Conservation (phyloP, 1,140 invertebrate genomes). For the Euborellia annulipes region DNA sequence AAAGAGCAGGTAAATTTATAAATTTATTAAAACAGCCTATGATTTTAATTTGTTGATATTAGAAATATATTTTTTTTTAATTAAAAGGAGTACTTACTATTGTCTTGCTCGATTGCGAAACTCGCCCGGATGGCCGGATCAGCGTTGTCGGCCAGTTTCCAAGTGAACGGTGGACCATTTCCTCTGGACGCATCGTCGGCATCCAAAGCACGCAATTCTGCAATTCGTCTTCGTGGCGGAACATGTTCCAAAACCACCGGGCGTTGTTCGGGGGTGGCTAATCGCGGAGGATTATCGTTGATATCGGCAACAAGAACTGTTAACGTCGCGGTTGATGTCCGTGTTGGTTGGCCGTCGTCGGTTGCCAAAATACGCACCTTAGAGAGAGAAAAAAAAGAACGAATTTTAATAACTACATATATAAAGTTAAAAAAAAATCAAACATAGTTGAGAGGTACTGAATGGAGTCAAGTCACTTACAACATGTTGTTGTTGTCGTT, state of each 20-base stretch:
- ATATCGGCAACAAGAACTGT: conserved; percentile 47
- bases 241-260: conserved; percentile 44
- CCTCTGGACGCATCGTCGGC: conserved; percentile 41
- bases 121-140: conserved; percentile 39
- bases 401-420: neutral
- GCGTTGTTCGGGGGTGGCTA: conserved; percentile 36
- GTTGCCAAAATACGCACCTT: conserved; percentile 40
- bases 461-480: conserved; percentile 14
- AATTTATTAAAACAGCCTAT: neutral
- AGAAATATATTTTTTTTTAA: conserved; percentile 3
- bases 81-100: conserved; percentile 29
- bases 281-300: conserved; percentile 44
- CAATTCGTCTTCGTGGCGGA: conserved; percentile 35
- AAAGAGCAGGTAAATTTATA: no score
- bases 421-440: no score
- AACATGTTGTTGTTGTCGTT: conserved; percentile 37
- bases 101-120: conserved; percentile 42
- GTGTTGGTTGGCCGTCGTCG: conserved; percentile 42
- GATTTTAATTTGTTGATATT: neutral
- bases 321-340: conserved; percentile 49
- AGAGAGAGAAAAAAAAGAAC: no score
- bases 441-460: neutral
- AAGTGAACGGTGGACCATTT: conserved; percentile 47
- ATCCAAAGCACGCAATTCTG: conserved; percentile 47
- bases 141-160: conserved; percentile 40